Percentiles rank a stretch among this genome's conserved stretches.
These are phyloP conservation scores for Anoura caudifer DNA, from an alignment of 2,113 vertebrate genomes.

Conservation along the genomic window DNA sequence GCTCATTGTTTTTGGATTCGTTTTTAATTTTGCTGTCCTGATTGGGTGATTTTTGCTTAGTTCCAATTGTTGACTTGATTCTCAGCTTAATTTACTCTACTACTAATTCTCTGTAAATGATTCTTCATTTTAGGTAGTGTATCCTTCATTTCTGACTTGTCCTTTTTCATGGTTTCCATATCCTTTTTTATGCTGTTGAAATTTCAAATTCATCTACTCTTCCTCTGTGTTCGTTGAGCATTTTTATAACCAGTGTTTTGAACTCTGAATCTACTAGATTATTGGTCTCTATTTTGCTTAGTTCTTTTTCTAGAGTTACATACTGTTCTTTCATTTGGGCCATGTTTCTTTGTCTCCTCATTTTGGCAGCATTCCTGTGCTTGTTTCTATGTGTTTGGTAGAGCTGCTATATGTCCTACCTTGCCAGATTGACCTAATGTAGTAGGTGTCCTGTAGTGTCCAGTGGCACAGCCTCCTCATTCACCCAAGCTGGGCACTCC, in stretches of 20 bases:
- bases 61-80: background rate
- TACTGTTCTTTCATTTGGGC: background rate
- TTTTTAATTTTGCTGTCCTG: background rate
- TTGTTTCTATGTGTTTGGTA: background rate
- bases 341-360: background rate
- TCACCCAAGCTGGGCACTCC: background rate
- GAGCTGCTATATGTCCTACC: background rate
- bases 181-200: no score
- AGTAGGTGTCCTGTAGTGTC: background rate
- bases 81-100: background rate
- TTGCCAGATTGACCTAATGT: background rate
- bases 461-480: background rate
- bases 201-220: no score
- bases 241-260: no score
- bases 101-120: background rate
- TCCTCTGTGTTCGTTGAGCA: no score
- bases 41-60: background rate
- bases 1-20: background rate
- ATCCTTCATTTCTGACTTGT: background rate
- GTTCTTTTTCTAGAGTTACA: background rate
- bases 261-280: background rate
- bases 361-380: background rate
- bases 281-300: background rate
- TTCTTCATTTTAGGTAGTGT: background rate
- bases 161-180: background rate